Evolutionary conservation across 2,888 invertebrate species (phyloP), one percentile per base, ranked within the genome.

Genomic region (Pteria penguin): DNA sequence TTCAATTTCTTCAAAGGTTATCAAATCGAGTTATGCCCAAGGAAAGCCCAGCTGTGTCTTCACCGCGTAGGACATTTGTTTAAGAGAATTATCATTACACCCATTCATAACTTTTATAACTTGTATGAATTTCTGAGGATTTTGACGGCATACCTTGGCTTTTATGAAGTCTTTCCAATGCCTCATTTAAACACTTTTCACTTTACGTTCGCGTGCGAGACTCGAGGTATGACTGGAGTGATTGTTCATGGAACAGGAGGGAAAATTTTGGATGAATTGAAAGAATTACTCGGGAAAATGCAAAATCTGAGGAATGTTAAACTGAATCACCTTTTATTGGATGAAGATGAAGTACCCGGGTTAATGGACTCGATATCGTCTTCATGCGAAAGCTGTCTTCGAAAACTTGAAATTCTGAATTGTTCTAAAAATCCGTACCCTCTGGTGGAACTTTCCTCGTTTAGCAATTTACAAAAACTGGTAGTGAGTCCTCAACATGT

Each of bases 41-140:
- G 84, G 5, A 86, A 86, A 65, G 81, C 86, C 2, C 86, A 86
- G 74, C 62, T 94, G 78, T 96, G 96, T 84, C 92, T 96, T 54
- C 94, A 94, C 58, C 94, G 94, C 80, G 94, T 96, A 29, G 96
- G 96, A 0, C 93, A 92, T 65, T 93, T 94, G 86, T 94, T 96
- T 85, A 94, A 94, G 75, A 93, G 94, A 11, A 92, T 96, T 33
- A 94, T 95, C 22, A 94, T 97, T 82, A 94, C 94, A 36, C 96
- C 96, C 0, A 95, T 95, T 93, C 93, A 94, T 75, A 96, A 96
- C 90, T 96, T 96, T 86, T 95, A 95, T 91, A 96, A 96, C 90
- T 93, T 96, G 57, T 96, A 95, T 90, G 96, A 96, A 90, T 96
- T 96, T 88, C 95, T 96, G 94, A 95, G 95, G 74, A 95, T 96